Evolutionary conservation across 2,113 vertebrate species (phyloP), one percentile per base, ranked within the genome.

Genomic region (Cyanocitta stelleri): DNA sequence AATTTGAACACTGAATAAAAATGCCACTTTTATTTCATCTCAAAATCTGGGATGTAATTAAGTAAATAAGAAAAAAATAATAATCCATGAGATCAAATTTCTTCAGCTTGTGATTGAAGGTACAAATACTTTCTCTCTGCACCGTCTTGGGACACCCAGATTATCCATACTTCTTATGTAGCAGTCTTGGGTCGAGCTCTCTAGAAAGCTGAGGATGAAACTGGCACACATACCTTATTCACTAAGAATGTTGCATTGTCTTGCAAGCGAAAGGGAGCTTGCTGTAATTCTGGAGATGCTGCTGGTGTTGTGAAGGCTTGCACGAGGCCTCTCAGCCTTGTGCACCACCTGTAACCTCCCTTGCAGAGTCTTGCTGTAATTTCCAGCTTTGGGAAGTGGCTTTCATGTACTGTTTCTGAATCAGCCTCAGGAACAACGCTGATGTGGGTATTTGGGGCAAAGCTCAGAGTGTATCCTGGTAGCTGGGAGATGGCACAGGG

Each of bases 351-450:
- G 39, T 62, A 43, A 62, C 27, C n/a, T 69, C 37, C 10, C 30
- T 52, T 59, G 11, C 16, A 24, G 32, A 19, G 13, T 37, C 44
- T 33, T 51, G 24, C 63, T 66, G 37, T 23, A 56, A 17, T 35
- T 55, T 41, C 37, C 20, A 80, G 24, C 39, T 59, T 30, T 41
- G 52, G 35, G 20, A 64, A 49, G 5, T 13, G 21, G 4, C 44
- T 82, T 39, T 21, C 16, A 72, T 0, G 0, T 11, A 4, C 7
- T 13, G 13, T 63, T 29, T 39, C 21, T 72, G 22, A 27, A 33
- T 51, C 43, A 68, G 33, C 26, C 15, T 55, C 0, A 0, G 23
- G 27, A 35, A 1, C 1, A 9, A 9, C 0, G 5, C 4, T 76
- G 35, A 12, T 6, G 29, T 46, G 29, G 26, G 4, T 12, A 2